Percentiles rank a stretch among this genome's conserved stretches.
These are phyloP conservation scores for Psittacula derbiana DNA, from an alignment of 2,797 vertebrate genomes.

Conservation along the genomic window DNA sequence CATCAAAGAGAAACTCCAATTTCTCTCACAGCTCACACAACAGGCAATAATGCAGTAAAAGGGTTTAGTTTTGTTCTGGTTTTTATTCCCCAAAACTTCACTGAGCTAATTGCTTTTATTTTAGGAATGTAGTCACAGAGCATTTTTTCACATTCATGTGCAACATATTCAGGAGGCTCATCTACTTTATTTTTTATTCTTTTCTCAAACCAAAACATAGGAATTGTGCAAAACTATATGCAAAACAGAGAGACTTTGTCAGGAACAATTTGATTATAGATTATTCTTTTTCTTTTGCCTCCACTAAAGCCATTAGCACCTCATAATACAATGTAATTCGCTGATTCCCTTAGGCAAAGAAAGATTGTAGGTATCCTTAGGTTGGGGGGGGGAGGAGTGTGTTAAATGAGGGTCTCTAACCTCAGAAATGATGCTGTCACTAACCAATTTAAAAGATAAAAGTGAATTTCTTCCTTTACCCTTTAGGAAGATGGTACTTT, in stretches of 20 bases:
- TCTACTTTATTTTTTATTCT: not conserved
- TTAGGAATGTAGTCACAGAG: not conserved
- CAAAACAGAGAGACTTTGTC: not conserved
- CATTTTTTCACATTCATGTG: not conserved
- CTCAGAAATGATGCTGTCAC: not conserved
- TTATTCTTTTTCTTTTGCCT: not conserved
- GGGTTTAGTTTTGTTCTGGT: not conserved
- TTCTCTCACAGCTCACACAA: not conserved
- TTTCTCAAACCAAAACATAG: not conserved
- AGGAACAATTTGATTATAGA: not conserved
- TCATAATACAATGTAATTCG: not conserved
- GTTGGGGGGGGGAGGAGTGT: accelerated
- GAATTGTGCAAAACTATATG: not conserved
- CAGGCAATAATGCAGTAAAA: not conserved
- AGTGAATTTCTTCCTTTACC: not conserved
- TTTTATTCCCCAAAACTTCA: not conserved
- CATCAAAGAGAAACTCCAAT: not conserved
- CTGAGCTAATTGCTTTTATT: not conserved
- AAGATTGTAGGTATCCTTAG: not conserved
- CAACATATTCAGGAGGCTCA: not conserved
- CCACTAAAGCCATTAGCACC: not conserved
- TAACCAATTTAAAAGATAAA: not conserved
- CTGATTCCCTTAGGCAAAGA: not conserved
- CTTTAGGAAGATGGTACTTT: not conserved
- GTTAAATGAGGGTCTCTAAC: not conserved